Base-by-base conservation (phyloP, 2,797 vertebrate genomes). In the Crenuchus spilurus region DNA sequence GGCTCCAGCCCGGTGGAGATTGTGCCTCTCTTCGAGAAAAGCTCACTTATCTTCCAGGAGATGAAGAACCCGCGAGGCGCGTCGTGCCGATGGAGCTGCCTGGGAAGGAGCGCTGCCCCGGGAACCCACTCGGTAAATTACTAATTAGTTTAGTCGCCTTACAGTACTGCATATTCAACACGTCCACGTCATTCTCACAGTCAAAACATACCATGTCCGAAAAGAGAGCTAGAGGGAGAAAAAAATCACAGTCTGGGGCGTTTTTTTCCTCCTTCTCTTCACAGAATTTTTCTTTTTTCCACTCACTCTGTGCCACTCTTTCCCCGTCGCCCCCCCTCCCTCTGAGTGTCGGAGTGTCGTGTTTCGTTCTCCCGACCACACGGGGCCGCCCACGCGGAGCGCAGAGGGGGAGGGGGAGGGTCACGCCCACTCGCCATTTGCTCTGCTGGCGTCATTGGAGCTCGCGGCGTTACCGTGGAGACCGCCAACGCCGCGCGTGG, bases 371-470 rank as follows among this genome's bases (percentile, higher is more conserved):
- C 87, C 88, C 86, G 86, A 88, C 91, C 91, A 90, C 92, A 92
- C 92, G 92, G 92, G 91, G 92, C 92, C 91, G 92, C 93, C 93
- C 91, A 93, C 93, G 91, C 90, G 81, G 83, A 89, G 87, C 75
- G 87, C 75, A 82, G 82, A 85, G 90, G 84, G 88, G 79, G 84
- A 79, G 82, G 71, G 83, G 79, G 76, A 87, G 85, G 78, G 75
- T 71, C 88, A 91, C 91, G 91, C 90, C 91, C 83, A 91, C 91
- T 87, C 84, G 71, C 80, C 80, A 77, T 78, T 80, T 78, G 70
- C 73, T 64, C 49, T 57, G 30, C 55, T 66, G 65, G 70, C 81
- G 76, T 83, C 84, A 82, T 57, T 81, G 70, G 72, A 57, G 70
- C 72, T 75, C 89, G 87, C 73, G 60, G 58, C 79, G 88, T 90